Evolutionary conservation across 23 tunicate genomes (phyloP), one percentile per base, ranked within the genome.

Genomic region (Trididemnum clinides): DNA sequence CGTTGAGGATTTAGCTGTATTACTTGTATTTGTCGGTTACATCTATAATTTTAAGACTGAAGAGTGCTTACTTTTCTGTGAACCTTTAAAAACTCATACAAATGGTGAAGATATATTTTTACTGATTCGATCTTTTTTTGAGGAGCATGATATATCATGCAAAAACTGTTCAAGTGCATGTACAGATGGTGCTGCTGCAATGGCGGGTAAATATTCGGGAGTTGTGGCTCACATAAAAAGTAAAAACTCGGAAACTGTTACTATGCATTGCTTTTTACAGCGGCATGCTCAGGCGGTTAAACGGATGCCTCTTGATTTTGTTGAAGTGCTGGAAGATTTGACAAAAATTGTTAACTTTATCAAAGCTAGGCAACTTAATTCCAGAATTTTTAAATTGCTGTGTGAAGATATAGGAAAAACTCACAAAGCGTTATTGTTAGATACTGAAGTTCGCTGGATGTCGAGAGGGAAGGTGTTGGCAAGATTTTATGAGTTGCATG

Each of bases 381-480:
- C 75, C 75, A 66, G 37, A 66, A 66, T 66, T 66, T 66, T 66
- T 66, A 29, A 66, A 66, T 6, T 66, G 75, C 37, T 31, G 75
- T 66, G 75, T 66, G 37, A 66, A 66, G 75, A 66, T 66, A 66
- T 66, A n/a, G 75, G 75, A 66, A 66, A 66, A 66, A 66, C 75
- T 66, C 75, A 66, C 75, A 66, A 66, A 66, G 75, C 75, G 75
- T 66, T 66, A 66, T 66, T 66, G 75, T 66, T 66, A 66, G 37
- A 66, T 66, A 66, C 75, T 66, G 75, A 66, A 66, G 75, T 66
- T 66, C 37, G 75, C 75, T 66, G 75, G 75, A 29, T 66, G 75
- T 66, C 75, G 37, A 66, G 75, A 66, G 75, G 75, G 37, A 66
- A n/a, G 75, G 75, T 66, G 37, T 66, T 66, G 75, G 75, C 75